These are phyloP conservation scores for Anagrus nilaparvatae DNA, from an alignment of 1,140 invertebrate species.

Conservation along the genomic window DNA sequence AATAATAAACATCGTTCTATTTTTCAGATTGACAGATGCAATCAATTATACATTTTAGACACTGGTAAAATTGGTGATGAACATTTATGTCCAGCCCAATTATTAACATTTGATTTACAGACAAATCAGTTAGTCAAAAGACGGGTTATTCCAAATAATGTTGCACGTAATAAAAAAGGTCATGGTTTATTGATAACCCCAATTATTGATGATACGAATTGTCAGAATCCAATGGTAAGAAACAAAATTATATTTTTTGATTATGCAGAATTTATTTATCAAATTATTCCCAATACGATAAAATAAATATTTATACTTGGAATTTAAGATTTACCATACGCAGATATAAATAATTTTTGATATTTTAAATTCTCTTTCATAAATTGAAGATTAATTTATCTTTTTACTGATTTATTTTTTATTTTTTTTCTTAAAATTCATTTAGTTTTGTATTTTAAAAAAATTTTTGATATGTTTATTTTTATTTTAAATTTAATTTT, in stretches of 20 bases:
- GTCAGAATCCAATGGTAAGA: background rate
- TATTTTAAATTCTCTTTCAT: no score
- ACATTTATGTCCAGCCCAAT: conserved; percentile 35
- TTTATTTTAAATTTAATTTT: no score
- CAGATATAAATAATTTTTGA: no score
- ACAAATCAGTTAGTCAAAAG: conserved; percentile 34
- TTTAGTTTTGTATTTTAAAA: no score
- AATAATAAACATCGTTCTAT: background rate
- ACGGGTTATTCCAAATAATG: conserved; percentile 29
- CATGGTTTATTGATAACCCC: conserved; percentile 9
- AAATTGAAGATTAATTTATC: no score
- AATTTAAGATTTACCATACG: no score
- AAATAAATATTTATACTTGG: no score
- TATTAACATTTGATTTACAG: conserved; percentile 37
- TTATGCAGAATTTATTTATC: background rate
- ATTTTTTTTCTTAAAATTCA: no score
- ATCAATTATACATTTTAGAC: conserved; percentile 41
- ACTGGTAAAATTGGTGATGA: conserved; percentile 35
- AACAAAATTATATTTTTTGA: background rate
- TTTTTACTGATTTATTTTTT: no score
- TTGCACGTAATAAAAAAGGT: background rate
- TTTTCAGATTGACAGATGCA: conserved; percentile 33
- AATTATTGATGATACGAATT: conserved; percentile 3
- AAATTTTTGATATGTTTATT: no score
- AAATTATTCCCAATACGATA: no score